Conservation (phyloP, 1,140 invertebrate species). For the Chrysomallon squamiferum region DNA sequence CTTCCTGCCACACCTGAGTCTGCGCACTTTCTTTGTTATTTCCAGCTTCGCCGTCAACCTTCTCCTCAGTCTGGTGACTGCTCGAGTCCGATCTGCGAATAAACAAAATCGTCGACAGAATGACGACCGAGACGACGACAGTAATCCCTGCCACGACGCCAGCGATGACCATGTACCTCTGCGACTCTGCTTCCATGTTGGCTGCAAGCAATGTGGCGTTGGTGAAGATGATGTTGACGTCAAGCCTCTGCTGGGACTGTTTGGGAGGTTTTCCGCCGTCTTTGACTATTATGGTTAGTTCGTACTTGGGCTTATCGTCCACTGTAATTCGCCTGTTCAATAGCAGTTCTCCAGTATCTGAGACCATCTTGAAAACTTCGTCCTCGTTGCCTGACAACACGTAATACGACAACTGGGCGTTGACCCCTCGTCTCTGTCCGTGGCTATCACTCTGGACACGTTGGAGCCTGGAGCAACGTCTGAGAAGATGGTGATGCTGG, state of each 20-base stretch:
- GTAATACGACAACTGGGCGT: slow-evolving; percentile 83
- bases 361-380: slow-evolving; percentile 70
- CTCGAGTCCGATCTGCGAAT: slow-evolving; percentile 31
- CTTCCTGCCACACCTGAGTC: slow-evolving; percentile 20
- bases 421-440: slow-evolving; percentile 84
- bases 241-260: slow-evolving; percentile 24
- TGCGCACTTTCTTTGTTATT: slow-evolving; percentile 22
- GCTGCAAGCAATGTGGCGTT: slow-evolving; percentile 33
- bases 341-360: slow-evolving; percentile 33
- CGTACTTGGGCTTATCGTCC: slow-evolving; percentile 26
- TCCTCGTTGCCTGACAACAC: slow-evolving; percentile 85
- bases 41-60: slow-evolving; percentile 22
- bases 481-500: slow-evolving; percentile 39
- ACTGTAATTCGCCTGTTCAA: slow-evolving; percentile 26
- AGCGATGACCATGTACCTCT: slow-evolving; percentile 46
- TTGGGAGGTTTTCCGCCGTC: slow-evolving; percentile 34
- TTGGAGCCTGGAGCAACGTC: slow-evolving; percentile 25
- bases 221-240: slow-evolving; percentile 37
- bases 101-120: slow-evolving; percentile 42
- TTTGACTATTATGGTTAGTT: slow-evolving; percentile 34
- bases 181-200: slow-evolving; percentile 12
- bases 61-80: slow-evolving; percentile 12
- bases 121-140: slow-evolving; percentile 39
- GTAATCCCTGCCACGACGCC: slow-evolving; percentile 46
- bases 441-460: slow-evolving; percentile 68